Conservation (phyloP, 2,888 invertebrate genomes). For the Caenorhabditis japonica region DNA sequence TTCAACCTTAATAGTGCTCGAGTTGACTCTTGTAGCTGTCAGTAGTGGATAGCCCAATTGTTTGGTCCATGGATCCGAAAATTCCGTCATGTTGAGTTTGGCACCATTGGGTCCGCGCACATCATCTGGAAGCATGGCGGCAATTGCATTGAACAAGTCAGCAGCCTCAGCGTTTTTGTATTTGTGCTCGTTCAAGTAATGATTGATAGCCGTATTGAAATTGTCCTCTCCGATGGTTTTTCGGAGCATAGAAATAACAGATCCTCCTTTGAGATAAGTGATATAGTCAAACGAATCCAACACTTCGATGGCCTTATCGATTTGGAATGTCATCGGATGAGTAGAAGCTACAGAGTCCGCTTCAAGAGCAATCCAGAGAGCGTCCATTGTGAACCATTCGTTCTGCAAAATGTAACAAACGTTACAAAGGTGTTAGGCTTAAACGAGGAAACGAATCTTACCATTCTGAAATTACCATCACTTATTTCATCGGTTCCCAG, state of each 20-base stretch:
- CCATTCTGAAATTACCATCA: slow-evolving; percentile 70
- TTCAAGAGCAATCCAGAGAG: slow-evolving; percentile 63
- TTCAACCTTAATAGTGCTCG: slow-evolving; percentile 32
- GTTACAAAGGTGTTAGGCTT: too few relatives aligned
- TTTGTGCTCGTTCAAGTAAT: slow-evolving; percentile 83
- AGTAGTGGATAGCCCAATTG: slow-evolving; percentile 78
- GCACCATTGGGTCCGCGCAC: slow-evolving; percentile 66
- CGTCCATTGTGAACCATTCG: slow-evolving; percentile 70
- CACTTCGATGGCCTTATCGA: slow-evolving; percentile 89
- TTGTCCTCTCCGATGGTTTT: slow-evolving; percentile 62
- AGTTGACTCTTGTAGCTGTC: slow-evolving; percentile 63
- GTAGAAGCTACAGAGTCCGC: slow-evolving; percentile 84
- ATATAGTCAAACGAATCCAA: slow-evolving; percentile 90
- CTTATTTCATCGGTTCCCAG: slow-evolving; percentile 74
- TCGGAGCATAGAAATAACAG: slow-evolving; percentile 70
- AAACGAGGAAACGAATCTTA: slow-evolving; percentile 8
- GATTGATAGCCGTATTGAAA: slow-evolving; percentile 75
- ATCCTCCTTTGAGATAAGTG: slow-evolving; percentile 81
- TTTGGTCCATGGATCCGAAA: slow-evolving; percentile 87
- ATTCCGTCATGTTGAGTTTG: slow-evolving; percentile 76
- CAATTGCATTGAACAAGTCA: slow-evolving; percentile 87
- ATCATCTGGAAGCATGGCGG: slow-evolving; percentile 79
- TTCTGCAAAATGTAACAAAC: too few relatives aligned
- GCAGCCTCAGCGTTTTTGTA: slow-evolving; percentile 85
- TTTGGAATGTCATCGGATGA: slow-evolving; percentile 86